Conservation (phyloP, 2,113 vertebrate genomes). For the Corvus hawaiiensis region DNA sequence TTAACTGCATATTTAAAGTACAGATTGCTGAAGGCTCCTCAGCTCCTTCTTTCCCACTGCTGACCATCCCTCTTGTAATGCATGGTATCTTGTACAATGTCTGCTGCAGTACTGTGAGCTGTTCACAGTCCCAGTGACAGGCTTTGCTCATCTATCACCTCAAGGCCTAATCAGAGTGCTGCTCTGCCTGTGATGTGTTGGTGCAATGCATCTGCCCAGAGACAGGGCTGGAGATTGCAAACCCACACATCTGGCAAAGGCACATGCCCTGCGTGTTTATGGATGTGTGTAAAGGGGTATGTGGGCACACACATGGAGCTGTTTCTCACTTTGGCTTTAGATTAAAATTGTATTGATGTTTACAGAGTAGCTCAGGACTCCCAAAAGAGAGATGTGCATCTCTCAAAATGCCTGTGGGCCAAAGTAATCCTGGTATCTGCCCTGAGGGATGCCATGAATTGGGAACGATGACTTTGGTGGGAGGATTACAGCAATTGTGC, state of each 20-base stretch:
- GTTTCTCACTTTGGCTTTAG: not conserved
- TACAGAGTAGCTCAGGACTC: not conserved
- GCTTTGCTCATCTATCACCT: not conserved
- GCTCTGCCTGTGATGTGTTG: not conserved
- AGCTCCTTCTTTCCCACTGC: not conserved
- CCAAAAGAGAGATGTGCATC: not conserved
- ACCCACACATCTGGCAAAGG: not conserved
- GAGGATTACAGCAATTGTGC: not conserved
- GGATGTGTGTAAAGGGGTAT: not conserved
- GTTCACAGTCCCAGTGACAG: not conserved
- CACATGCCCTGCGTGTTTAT: rapidly evolving
- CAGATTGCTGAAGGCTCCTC: not conserved
- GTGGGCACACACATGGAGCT: rapidly evolving
- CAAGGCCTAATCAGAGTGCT: not conserved
- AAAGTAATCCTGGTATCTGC: not conserved
- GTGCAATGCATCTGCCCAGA: not conserved
- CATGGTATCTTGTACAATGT: not conserved
- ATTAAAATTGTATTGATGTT: not conserved
- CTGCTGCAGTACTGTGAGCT: not conserved
- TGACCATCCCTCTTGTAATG: not conserved
- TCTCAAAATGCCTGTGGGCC: not conserved
- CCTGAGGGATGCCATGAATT: not conserved
- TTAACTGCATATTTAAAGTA: not conserved
- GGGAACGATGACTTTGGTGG: not conserved
- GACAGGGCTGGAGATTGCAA: not conserved